Conservation (phyloP, 2,797 vertebrate genomes). For the Falco naumanni region DNA sequence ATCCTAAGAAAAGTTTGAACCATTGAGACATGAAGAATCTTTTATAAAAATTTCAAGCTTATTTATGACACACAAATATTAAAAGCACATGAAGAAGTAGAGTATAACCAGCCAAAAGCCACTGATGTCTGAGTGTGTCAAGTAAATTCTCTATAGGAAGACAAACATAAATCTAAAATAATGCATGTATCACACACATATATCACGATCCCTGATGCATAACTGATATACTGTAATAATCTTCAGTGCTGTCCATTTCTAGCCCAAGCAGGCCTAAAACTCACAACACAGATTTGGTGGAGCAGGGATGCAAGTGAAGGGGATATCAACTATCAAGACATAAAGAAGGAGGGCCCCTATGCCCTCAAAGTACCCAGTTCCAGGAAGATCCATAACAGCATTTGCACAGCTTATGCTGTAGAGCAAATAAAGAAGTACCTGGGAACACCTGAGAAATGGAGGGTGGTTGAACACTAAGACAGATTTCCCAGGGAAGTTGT, state of each 20-base stretch:
- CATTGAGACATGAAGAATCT: neutral
- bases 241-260: neutral
- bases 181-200: fast-evolving
- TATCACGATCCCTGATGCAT: neutral
- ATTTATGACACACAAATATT: neutral
- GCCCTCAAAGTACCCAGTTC: neutral
- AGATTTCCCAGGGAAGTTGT: neutral
- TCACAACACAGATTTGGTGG: neutral
- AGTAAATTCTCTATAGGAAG: neutral
- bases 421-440: neutral
- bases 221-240: neutral
- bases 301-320: neutral
- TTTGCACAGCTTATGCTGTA: neutral
- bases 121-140: neutral
- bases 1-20: neutral
- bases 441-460: neutral
- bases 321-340: neutral
- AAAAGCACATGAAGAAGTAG: neutral
- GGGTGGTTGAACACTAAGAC: neutral
- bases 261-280: neutral
- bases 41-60: neutral
- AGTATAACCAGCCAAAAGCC: neutral
- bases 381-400: neutral
- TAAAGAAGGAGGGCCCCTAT: neutral
- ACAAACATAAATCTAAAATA: neutral